Percentiles rank a stretch among this genome's conserved stretches.
Conservation (phyloP, 1,140 invertebrate genomes). For the Leptoteleia sp. region DNA sequence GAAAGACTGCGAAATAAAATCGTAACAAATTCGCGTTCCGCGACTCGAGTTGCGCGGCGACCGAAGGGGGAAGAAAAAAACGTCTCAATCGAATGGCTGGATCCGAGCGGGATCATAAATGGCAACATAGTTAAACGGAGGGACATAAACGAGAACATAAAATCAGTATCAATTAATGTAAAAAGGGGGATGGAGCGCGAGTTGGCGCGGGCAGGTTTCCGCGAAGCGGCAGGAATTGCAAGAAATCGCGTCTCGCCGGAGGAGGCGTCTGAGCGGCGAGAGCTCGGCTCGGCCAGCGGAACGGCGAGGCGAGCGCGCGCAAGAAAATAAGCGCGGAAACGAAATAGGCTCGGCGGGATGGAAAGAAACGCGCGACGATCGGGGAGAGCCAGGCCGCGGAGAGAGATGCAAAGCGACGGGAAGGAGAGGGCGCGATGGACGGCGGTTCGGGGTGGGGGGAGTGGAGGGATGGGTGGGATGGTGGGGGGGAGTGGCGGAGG, state of each 20-base stretch:
- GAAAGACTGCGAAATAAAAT: no score
- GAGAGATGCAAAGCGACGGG: neutral
- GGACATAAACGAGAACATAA: constrained; percentile 17
- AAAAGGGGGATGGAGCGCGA: constrained; percentile 29
- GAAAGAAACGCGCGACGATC: no score
- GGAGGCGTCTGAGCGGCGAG: constrained; percentile 35
- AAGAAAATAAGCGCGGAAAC: constrained; percentile 58
- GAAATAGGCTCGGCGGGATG: constrained; percentile 45
- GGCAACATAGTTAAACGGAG: constrained; percentile 3
- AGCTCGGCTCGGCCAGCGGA: constrained; percentile 33
- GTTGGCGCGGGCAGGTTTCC: constrained; percentile 9
- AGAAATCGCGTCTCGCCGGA: constrained; percentile 52
- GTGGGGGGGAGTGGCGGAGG: neutral
- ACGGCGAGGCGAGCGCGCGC: constrained; percentile 51
- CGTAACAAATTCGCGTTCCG: no score
- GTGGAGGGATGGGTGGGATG: neutral
- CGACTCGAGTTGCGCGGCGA: no score
- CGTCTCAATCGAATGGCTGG: no score
- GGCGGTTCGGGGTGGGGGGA: neutral
- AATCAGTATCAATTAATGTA: constrained; percentile 41
- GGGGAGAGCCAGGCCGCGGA: no score
- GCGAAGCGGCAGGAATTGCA: constrained; percentile 23
- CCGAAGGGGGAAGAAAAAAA: no score
- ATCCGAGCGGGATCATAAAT: neutral
- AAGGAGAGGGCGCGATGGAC: neutral